Percentiles rank a stretch among this genome's conserved stretches.
Conservation (phyloP, 2,113 vertebrate genomes). For the Calidris pugnax region DNA sequence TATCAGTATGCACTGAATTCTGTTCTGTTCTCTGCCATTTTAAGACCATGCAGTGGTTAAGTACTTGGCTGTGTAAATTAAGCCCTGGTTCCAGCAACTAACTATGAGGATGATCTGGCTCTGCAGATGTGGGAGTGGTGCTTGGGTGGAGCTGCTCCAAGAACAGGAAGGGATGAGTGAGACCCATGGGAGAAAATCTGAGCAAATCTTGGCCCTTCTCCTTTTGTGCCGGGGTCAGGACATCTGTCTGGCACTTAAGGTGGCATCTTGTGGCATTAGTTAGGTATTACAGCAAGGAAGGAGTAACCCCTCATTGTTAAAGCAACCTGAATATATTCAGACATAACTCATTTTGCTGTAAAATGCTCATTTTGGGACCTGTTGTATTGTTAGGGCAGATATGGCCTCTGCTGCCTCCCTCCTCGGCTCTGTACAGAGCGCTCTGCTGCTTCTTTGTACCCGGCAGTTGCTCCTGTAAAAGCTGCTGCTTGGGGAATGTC, state of each 20-base stretch:
- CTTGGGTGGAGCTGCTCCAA: constrained; percentile 27
- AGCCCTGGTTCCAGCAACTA: background rate
- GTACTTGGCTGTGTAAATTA: background rate
- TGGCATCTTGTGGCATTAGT: background rate
- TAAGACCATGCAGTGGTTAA: background rate
- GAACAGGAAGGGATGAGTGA: constrained; percentile 10
- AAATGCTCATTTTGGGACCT: background rate
- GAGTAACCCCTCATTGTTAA: background rate
- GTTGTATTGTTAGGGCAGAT: background rate
- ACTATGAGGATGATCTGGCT: background rate
- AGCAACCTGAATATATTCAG: background rate
- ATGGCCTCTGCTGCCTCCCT: background rate
- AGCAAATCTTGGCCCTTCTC: background rate
- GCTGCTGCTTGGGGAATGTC: background rate
- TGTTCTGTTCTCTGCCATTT: background rate
- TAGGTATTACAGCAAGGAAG: background rate
- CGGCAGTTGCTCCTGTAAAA: background rate
- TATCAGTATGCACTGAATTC: background rate
- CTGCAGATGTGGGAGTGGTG: constrained; percentile 8
- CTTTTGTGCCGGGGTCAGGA: background rate
- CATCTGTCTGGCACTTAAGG: background rate
- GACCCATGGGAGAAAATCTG: background rate
- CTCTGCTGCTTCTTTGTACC: background rate
- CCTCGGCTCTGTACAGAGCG: rapidly evolving
- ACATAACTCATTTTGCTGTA: background rate